Evolutionary conservation across 1,140 invertebrate genomes (phyloP).

Genomic region (Lanistes nyassanus): DNA sequence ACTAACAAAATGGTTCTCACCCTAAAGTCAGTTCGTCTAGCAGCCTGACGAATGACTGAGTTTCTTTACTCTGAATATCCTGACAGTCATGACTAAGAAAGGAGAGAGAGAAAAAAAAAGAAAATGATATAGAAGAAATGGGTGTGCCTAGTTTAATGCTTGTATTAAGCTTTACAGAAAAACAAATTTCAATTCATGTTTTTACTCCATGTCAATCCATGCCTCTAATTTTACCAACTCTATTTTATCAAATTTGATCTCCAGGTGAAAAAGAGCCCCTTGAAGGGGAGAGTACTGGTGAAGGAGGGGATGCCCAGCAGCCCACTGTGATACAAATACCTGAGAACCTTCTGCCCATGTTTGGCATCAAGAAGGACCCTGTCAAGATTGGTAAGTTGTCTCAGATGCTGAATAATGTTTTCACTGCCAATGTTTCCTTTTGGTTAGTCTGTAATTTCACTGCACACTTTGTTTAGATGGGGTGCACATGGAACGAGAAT

Average conservation of each 20-base stretch:
- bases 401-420: neutral
- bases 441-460: too few species aligned
- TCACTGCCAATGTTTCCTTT: neutral
- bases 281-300: neutral
- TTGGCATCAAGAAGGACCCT: constrained; percentile 58
- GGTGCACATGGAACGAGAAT: too few species aligned
- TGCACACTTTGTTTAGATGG: too few species aligned
- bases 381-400: constrained; percentile 55
- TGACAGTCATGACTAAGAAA: too few species aligned
- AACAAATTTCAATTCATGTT: neutral
- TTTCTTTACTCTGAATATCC: too few species aligned
- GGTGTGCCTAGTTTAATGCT: neutral
- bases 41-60: too few species aligned
- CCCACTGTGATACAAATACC: constrained; percentile 61
- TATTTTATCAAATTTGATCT: neutral
- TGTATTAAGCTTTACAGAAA: neutral
- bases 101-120: too few species aligned
- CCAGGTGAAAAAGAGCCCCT: constrained; percentile 12
- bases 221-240: too few species aligned
- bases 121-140: neutral
- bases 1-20: too few species aligned
- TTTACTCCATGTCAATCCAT: neutral
- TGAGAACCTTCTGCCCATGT: constrained; percentile 54
- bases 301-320: constrained; percentile 26
- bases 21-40: too few species aligned